A percentile compares a stretch with the other conserved stretches of the same genome.
Evolutionary conservation across 2,113 vertebrate species (phyloP).

Genomic region (Puntigrus tetrazona): DNA sequence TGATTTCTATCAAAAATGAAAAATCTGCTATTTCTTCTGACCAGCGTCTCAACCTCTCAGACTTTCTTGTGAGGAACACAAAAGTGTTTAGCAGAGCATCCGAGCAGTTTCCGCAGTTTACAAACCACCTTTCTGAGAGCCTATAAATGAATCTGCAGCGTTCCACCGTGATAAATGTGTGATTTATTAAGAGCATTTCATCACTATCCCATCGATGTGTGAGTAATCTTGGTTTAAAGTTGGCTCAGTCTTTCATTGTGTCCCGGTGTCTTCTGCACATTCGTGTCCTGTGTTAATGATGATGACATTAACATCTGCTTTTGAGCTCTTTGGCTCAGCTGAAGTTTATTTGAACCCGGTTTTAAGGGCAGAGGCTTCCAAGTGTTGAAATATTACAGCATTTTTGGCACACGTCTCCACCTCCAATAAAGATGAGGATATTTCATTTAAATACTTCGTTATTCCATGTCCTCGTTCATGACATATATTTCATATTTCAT

Average conservation of each 20-base stretch:
- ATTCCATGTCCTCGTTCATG: background rate
- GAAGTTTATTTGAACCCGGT: slow-evolving; percentile 63
- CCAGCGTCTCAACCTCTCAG: background rate
- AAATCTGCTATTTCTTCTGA: background rate
- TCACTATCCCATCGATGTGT: slow-evolving; percentile 21
- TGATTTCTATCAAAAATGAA: background rate
- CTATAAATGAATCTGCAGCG: background rate
- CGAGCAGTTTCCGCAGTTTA: background rate
- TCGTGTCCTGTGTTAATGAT: slow-evolving; percentile 43
- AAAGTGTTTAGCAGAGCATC: background rate
- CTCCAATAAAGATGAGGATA: slow-evolving; percentile 49
- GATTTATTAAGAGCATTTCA: slow-evolving; percentile 12
- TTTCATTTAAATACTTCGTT: background rate
- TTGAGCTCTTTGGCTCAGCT: slow-evolving; percentile 54
- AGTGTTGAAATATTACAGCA: slow-evolving; percentile 57
- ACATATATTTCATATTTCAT: background rate
- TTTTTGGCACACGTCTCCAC: slow-evolving; percentile 45
- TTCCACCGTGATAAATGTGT: background rate
- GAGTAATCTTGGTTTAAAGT: slow-evolving; percentile 28
- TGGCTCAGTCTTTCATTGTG: slow-evolving; percentile 35
- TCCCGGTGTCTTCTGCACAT: slow-evolving; percentile 38
- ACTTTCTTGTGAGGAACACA: background rate
- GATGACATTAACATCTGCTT: slow-evolving; percentile 69
- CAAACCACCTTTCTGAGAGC: background rate
- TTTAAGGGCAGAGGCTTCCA: slow-evolving; percentile 56